Percentiles rank a stretch among this genome's conserved stretches.
These are phyloP conservation scores for Rotaria macrura DNA, from an alignment of 2,888 invertebrate species.

Conservation along the genomic window DNA sequence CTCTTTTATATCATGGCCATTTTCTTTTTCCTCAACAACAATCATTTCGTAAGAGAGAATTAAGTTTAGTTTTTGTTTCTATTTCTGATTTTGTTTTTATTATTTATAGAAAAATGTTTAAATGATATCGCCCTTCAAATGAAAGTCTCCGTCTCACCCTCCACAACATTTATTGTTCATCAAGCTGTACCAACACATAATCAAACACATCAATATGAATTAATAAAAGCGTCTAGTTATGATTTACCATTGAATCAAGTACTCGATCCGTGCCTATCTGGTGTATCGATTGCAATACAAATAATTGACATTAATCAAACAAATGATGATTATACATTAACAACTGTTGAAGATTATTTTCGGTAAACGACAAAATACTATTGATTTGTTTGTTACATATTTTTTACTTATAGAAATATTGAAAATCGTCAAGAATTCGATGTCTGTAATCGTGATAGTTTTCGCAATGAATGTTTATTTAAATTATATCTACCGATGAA, in stretches of 20 bases:
- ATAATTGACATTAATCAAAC: constrained; percentile 5
- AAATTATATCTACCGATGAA: neutral
- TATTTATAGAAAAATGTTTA: neutral
- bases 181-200: neutral
- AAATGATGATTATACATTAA: neutral
- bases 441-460: constrained; percentile 15
- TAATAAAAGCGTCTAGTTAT: neutral
- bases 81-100: neutral
- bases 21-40: neutral
- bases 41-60: neutral
- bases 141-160: neutral
- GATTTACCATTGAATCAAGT: constrained; percentile 2
- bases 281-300: neutral
- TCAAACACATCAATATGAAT: constrained; percentile 15
- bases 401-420: neutral
- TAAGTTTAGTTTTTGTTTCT: neutral
- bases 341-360: constrained; percentile 3
- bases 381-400: too few species aligned
- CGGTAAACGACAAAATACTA: neutral
- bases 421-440: neutral
- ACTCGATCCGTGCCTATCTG: neutral
- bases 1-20: neutral
- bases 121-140: neutral
- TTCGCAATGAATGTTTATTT: neutral
- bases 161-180: neutral